Evolutionary conservation across 2,113 vertebrate genomes (phyloP).

Genomic region (Nesogale talazaci): DNA sequence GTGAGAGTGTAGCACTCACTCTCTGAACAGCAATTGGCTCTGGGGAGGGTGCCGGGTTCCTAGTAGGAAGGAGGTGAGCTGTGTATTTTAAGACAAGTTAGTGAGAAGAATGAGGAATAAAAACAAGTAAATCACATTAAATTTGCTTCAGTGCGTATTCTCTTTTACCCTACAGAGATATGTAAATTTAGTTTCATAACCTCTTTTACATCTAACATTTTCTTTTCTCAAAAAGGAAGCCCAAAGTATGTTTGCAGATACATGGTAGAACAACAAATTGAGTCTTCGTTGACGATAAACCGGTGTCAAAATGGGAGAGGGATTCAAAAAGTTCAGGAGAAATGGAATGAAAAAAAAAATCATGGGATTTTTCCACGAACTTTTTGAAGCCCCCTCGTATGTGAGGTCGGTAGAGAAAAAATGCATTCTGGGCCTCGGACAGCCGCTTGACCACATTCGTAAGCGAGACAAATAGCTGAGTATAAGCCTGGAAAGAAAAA

Average conservation of each 20-base stretch:
- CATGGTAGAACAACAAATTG: neutral
- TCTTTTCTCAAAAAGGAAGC: neutral
- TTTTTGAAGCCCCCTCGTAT: too few relatives aligned
- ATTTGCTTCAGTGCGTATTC: neutral
- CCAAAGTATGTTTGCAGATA: neutral
- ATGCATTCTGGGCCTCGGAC: accelerated
- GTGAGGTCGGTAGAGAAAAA: neutral
- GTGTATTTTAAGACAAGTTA: accelerated
- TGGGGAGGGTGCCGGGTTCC: neutral
- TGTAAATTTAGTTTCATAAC: neutral
- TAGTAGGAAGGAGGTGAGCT: accelerated
- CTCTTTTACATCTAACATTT: neutral
- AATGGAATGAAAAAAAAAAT: too few relatives aligned
- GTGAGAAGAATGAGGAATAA: accelerated
- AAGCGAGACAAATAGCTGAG: accelerated
- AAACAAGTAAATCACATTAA: neutral
- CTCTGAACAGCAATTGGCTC: neutral
- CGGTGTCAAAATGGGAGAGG: too few relatives aligned
- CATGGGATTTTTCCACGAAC: too few relatives aligned
- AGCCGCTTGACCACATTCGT: neutral
- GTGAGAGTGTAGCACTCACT: too few relatives aligned
- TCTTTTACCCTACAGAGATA: neutral
- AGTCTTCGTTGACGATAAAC: neutral
- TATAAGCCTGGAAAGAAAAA: neutral
- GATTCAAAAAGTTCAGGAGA: too few relatives aligned